Percentiles rank a stretch among this genome's conserved stretches.
Evolutionary conservation across 2,888 invertebrate species (phyloP).

Genomic region (Masnerella sp.): DNA sequence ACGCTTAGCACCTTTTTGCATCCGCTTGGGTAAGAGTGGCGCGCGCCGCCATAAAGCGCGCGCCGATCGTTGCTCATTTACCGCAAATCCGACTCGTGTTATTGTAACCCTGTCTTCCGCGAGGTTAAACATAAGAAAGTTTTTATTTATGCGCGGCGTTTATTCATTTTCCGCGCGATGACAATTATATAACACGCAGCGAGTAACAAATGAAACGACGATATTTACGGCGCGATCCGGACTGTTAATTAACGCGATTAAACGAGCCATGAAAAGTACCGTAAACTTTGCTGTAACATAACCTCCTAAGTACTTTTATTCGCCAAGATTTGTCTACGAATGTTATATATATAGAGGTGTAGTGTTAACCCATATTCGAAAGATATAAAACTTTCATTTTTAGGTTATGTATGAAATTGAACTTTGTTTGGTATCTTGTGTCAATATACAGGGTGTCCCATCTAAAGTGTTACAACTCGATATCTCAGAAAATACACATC

Average conservation of each 20-base stretch:
- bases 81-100: slow-evolving; percentile 55
- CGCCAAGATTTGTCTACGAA: too few species aligned
- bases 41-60: slow-evolving; percentile 33
- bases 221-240: slow-evolving; percentile 25
- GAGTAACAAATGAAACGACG: slow-evolving; percentile 23
- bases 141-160: slow-evolving; percentile 16
- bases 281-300: slow-evolving; percentile 4
- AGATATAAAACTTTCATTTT: too few species aligned
- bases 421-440: too few species aligned
- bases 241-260: slow-evolving; percentile 21
- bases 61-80: slow-evolving; percentile 54
- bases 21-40: slow-evolving; percentile 69
- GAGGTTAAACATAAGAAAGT: slow-evolving; percentile 39
- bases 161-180: not conserved
- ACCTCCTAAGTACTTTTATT: not conserved
- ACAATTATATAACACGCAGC: slow-evolving; percentile 36
- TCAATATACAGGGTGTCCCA: too few species aligned
- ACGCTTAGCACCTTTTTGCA: slow-evolving; percentile 74
- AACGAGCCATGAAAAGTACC: slow-evolving; percentile 15
- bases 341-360: too few species aligned
- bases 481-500: too few species aligned
- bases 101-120: slow-evolving; percentile 27
- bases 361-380: too few species aligned
- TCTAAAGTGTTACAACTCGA: too few species aligned
- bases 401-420: too few species aligned